A percentile compares a stretch with the other conserved stretches of the same genome.
Evolutionary conservation across 2,113 vertebrate species (phyloP).

Genomic region (Phaetusa simplex): DNA sequence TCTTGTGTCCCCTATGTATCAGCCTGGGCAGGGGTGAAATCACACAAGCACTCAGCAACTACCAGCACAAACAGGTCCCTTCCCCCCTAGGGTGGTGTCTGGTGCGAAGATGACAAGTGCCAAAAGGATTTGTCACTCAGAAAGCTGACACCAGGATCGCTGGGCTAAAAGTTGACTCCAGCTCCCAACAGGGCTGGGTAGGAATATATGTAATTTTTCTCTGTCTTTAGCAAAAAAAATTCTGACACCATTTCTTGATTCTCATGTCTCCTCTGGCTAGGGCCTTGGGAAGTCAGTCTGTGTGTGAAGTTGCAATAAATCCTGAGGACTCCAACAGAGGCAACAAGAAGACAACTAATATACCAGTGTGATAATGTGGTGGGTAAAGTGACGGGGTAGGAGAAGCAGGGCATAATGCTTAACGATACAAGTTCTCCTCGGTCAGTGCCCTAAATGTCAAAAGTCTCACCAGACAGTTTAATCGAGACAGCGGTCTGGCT

Average conservation of each 20-base stretch:
- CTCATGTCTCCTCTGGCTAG: neutral
- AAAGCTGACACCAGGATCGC: neutral
- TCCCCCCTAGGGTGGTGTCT: neutral
- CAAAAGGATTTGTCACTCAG: slow-evolving; percentile 38
- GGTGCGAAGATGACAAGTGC: slow-evolving; percentile 1
- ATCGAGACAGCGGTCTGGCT: neutral
- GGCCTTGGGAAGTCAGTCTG: neutral
- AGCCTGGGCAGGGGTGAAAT: neutral
- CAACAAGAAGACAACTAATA: neutral
- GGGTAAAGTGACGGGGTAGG: accelerated
- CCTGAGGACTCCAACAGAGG: neutral
- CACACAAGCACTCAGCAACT: neutral
- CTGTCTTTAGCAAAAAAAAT: neutral
- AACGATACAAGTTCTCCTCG: neutral
- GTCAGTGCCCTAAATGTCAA: neutral
- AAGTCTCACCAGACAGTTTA: neutral
- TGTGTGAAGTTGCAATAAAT: neutral
- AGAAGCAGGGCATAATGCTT: neutral
- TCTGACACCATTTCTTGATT: neutral
- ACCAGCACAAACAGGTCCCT: neutral
- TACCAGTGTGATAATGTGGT: neutral
- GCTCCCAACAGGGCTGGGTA: neutral
- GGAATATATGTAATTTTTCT: neutral
- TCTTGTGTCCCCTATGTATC: neutral
- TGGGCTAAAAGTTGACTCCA: neutral